Evolutionary conservation across 2,888 invertebrate species (phyloP).

Genomic region (Ommatoiulus sabulosus): DNA sequence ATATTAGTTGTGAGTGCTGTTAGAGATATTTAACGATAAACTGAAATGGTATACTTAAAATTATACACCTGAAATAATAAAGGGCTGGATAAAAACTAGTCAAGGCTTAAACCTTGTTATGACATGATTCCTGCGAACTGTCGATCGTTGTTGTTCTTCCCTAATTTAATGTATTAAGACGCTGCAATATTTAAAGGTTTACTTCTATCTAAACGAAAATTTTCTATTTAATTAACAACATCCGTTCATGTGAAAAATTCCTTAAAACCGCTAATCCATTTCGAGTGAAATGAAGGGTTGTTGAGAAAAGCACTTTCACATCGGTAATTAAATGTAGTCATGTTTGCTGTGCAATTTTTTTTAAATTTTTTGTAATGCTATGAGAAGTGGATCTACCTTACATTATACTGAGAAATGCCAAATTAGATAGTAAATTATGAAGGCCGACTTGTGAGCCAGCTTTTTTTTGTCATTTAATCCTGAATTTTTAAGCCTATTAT

Average conservation of each 20-base stretch:
- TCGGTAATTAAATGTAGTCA: not conserved
- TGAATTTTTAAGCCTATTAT: not conserved
- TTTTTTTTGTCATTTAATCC: not conserved
- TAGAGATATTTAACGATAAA: not conserved
- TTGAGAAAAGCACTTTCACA: too few species aligned
- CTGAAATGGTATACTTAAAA: not conserved
- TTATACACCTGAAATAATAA: slow-evolving; percentile 22
- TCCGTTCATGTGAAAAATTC: not conserved
- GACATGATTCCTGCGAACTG: not conserved
- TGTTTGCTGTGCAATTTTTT: not conserved
- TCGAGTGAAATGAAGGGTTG: too few species aligned
- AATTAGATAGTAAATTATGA: not conserved
- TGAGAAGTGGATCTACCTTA: not conserved
- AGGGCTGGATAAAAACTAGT: not conserved
- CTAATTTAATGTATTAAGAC: not conserved
- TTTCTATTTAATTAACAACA: not conserved
- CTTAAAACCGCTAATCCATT: not conserved
- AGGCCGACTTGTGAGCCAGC: not conserved
- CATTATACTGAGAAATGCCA: not conserved
- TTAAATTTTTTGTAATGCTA: not conserved
- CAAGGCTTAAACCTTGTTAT: not conserved
- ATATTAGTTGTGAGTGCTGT: not conserved
- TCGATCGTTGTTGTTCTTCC: not conserved
- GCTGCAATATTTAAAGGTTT: not conserved
- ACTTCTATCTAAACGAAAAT: not conserved